Percentiles rank a stretch among this genome's conserved stretches.
Evolutionary conservation across 2,797 vertebrate species (phyloP).

Genomic region (Pteronotus mesoamericanus): DNA sequence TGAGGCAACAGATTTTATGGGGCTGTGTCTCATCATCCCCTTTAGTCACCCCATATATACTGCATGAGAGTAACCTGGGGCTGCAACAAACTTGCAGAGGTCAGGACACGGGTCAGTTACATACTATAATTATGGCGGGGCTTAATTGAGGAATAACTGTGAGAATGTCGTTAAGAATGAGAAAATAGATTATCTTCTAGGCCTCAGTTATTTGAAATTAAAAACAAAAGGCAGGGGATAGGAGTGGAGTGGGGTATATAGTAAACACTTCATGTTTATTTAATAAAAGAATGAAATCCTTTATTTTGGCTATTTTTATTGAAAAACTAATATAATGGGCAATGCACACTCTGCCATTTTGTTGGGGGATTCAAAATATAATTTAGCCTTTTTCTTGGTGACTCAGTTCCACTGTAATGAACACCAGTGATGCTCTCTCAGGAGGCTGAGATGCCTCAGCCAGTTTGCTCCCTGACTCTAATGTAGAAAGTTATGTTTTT

Average conservation of each 20-base stretch:
- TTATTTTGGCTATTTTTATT: neutral
- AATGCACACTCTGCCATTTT: neutral
- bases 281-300: neutral
- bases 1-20: neutral
- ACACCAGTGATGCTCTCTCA: neutral
- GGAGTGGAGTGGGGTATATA: neutral
- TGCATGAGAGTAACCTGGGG: neutral
- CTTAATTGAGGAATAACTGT: neutral
- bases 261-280: neutral
- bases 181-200: neutral
- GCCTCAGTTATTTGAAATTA: neutral
- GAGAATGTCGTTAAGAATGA: neutral
- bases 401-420: neutral
- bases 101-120: accelerated
- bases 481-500: neutral
- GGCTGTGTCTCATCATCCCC: neutral
- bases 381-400: neutral
- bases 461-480: neutral
- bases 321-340: neutral
- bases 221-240: neutral
- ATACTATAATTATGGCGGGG: neutral
- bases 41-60: neutral
- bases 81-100: neutral
- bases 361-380: neutral
- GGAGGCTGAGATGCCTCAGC: neutral